Conservation (phyloP, 2,797 vertebrate genomes). For the Macropodus opercularis region DNA sequence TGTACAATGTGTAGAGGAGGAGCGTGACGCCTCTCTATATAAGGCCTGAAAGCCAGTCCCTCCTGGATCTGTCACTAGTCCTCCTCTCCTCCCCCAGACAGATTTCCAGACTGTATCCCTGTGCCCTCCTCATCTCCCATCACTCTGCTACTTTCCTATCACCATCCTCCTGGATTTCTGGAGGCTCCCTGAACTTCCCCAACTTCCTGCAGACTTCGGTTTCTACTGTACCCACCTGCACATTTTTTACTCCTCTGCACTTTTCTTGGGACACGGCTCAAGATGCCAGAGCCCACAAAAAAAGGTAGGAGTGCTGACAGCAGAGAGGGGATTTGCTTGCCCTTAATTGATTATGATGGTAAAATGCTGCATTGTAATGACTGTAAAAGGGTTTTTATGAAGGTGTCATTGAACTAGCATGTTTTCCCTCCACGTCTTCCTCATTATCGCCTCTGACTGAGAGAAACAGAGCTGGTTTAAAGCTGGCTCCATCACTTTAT, state of each 20-base stretch:
- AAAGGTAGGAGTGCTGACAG: constrained; percentile 82
- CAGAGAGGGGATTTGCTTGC: neutral
- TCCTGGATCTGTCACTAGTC: constrained; percentile 85
- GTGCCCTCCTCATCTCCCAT: constrained; percentile 69
- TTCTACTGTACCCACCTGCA: constrained; percentile 29
- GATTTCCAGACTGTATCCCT: constrained; percentile 62
- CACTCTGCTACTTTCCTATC: constrained; percentile 52
- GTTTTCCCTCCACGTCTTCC: neutral
- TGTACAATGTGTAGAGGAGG: constrained; percentile 89
- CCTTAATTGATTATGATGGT: neutral
- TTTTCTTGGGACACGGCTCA: constrained; percentile 80
- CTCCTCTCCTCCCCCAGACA: constrained; percentile 80
- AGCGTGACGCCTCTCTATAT: constrained; percentile 87
- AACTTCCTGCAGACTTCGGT: constrained; percentile 24
- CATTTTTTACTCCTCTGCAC: constrained; percentile 52
- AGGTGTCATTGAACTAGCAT: neutral
- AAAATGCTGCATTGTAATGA: neutral
- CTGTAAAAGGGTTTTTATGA: neutral
- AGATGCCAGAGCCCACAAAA: constrained; percentile 98
- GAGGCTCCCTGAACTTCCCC: constrained; percentile 33
- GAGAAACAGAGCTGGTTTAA: constrained; percentile 13
- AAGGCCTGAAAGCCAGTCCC: constrained; percentile 85
- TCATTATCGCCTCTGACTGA: constrained; percentile 8
- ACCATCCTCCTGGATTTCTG: constrained; percentile 59
- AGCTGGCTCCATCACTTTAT: constrained; percentile 42